Percentiles rank a stretch among this genome's conserved stretches.
Conservation (phyloP, 2,113 vertebrate species). For the Pituophis catenifer region DNA sequence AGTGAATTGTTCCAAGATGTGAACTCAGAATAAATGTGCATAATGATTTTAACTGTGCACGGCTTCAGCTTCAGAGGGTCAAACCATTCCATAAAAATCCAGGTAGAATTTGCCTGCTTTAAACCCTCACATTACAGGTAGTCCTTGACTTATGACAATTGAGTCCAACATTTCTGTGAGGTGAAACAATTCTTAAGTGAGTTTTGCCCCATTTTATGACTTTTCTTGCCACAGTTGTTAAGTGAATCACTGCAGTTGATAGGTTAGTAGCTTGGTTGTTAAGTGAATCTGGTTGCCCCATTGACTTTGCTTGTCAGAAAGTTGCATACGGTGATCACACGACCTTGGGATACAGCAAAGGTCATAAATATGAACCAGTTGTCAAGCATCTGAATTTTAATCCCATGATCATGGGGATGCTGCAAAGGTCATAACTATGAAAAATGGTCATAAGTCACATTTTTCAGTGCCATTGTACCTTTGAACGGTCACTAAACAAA, state of each 20-base stretch:
- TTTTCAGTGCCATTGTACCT: neutral
- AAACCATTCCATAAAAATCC: neutral
- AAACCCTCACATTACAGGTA: neutral
- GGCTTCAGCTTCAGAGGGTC: neutral
- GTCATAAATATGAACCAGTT: neutral
- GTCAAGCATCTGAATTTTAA: neutral
- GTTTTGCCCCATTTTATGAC: neutral
- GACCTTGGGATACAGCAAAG: neutral
- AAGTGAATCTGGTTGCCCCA: neutral
- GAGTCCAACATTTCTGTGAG: neutral
- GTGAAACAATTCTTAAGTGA: neutral
- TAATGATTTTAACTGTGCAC: conserved; percentile 19
- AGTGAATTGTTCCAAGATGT: conserved; percentile 20
- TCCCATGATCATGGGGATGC: neutral
- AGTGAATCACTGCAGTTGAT: neutral
- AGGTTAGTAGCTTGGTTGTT: neutral
- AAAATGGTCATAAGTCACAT: neutral
- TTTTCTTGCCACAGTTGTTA: neutral
- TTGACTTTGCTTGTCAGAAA: neutral
- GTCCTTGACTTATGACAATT: neutral
- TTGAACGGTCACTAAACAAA: neutral
- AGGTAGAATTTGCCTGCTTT: neutral
- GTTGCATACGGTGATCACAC: neutral
- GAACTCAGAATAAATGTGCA: conserved; percentile 15
- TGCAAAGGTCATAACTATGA: neutral